phyloP scores from a whole-genome alignment of 2,113 vertebrate genomes.

The Nibea coibor region DNA sequence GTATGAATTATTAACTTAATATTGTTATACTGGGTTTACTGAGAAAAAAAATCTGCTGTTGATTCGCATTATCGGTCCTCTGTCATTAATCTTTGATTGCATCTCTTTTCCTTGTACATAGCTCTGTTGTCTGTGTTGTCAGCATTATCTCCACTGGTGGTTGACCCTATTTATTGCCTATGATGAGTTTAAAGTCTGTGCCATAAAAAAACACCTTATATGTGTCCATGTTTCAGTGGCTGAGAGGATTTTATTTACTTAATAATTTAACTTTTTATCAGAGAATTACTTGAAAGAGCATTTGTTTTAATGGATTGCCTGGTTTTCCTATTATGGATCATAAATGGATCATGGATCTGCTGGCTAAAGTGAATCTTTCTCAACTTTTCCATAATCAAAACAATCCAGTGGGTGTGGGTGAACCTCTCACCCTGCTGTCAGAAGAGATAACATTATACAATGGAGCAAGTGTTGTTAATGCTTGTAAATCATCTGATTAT shows the following conservation, averaged over 20 bases:
- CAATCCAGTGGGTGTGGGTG: neutral
- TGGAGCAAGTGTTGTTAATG: neutral
- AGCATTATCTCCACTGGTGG: neutral
- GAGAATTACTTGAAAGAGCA: neutral
- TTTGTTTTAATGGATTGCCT: neutral
- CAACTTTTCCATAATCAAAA: neutral
- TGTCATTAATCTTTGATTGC: neutral
- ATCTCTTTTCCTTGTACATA: constrained; percentile 4
- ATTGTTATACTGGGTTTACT: neutral
- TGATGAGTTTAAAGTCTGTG: constrained; percentile 59
- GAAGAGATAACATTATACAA: neutral
- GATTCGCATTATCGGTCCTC: neutral
- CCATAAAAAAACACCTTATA: constrained; percentile 42
- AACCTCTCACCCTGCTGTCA: neutral
- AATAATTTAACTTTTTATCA: too few species aligned
- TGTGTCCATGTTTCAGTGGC: neutral
- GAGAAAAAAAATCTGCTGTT: neutral
- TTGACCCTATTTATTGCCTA: constrained; percentile 27
- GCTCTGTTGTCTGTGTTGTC: neutral
- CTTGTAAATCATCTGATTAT: neutral
- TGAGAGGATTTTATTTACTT: neutral
- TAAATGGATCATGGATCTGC: too few species aligned
- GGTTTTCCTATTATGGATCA: neutral
- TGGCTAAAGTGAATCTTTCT: neutral
- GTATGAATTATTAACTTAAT: neutral